phyloP scores from a whole-genome alignment of 2,888 invertebrate species.

The Petrophora chlorosata region DNA sequence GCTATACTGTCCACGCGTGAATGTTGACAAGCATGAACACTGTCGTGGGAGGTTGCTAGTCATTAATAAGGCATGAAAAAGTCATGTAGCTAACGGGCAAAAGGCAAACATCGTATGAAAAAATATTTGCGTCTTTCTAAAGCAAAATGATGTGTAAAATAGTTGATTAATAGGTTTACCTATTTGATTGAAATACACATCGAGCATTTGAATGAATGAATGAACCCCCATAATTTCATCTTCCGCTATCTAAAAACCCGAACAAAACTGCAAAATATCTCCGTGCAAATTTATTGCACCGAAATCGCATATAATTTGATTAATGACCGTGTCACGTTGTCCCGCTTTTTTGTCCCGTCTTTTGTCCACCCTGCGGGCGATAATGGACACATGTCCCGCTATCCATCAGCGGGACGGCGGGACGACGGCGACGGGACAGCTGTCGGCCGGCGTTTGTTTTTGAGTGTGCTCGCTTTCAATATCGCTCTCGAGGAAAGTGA shows the following conservation, averaged over 20 bases:
- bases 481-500: slow-evolving; percentile 33
- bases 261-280: slow-evolving; percentile 43
- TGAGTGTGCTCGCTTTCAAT: slow-evolving; percentile 55
- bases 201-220: slow-evolving; percentile 21
- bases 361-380: slow-evolving; percentile 46
- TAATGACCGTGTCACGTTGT: slow-evolving; percentile 65
- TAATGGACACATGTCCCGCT: slow-evolving; percentile 79
- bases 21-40: too few species aligned
- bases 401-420: slow-evolving; percentile 66
- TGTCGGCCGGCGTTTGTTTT: slow-evolving; percentile 36
- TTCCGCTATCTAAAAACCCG: slow-evolving; percentile 26
- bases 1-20: too few species aligned
- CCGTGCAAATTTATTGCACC: slow-evolving; percentile 52
- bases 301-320: slow-evolving; percentile 71
- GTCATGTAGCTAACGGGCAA: too few species aligned
- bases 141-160: neutral
- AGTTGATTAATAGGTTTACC: neutral
- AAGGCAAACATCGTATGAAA: too few species aligned
- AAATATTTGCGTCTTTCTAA: too few species aligned
- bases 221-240: slow-evolving; percentile 28
- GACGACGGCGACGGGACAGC: slow-evolving; percentile 44
- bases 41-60: too few species aligned
- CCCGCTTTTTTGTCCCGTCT: slow-evolving; percentile 53
- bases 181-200: slow-evolving; percentile 4
- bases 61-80: too few species aligned